phyloP scores from a whole-genome alignment of 2,888 invertebrate genomes.

The Drosophila dives region DNA sequence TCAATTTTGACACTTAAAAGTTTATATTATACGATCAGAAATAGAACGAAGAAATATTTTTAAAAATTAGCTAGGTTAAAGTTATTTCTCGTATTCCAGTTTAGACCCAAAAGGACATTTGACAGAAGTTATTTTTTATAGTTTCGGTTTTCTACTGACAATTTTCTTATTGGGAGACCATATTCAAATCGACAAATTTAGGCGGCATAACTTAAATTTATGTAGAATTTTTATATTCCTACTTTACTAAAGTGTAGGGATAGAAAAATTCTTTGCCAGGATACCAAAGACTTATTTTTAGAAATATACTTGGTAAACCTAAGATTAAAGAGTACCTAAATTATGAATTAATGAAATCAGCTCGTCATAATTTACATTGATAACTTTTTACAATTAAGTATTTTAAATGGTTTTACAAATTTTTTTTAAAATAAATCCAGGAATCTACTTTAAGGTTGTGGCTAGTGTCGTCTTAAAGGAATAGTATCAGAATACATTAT shows the following conservation, averaged over 20 bases:
- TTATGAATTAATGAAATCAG: background rate
- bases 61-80: background rate
- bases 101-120: background rate
- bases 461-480: background rate
- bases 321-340: background rate
- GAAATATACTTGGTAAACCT: background rate
- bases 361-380: background rate
- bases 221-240: too few species aligned
- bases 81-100: background rate
- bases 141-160: background rate
- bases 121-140: background rate
- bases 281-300: background rate
- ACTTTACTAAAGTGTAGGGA: accelerated
- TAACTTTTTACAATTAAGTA: background rate
- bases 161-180: background rate
- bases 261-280: background rate
- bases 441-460: background rate
- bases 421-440: background rate
- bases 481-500: background rate
- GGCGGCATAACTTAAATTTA: too few species aligned
- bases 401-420: background rate
- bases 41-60: background rate
- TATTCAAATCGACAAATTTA: background rate
- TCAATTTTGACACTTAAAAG: background rate
- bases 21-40: background rate